These are phyloP conservation scores for Lissocephala sabroskyi DNA, from an alignment of 2,888 invertebrate genomes.

Conservation along the genomic window DNA sequence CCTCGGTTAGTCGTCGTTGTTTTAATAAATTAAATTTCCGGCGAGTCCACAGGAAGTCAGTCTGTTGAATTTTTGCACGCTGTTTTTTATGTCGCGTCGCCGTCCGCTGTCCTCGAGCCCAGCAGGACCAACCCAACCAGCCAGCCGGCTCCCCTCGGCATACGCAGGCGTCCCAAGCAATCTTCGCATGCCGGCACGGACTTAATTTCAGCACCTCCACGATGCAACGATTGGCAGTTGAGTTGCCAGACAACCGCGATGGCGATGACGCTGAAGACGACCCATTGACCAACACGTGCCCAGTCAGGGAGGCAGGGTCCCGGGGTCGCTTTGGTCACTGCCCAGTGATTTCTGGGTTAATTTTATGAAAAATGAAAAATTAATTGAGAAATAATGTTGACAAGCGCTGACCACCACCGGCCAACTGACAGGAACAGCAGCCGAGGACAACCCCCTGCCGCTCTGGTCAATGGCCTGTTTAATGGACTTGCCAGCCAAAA, in stretches of 20 bases:
- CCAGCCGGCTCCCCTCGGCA: slow-evolving; percentile 57
- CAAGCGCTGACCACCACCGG: slow-evolving; percentile 62
- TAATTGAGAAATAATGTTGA: slow-evolving; percentile 71
- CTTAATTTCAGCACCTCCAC: slow-evolving; percentile 57
- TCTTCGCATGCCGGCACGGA: slow-evolving; percentile 55
- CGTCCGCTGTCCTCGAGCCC: neutral
- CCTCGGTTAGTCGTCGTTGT: slow-evolving; percentile 57
- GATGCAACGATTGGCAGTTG: too few relatives aligned
- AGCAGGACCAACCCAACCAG: slow-evolving; percentile 35
- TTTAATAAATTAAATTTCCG: slow-evolving; percentile 72
- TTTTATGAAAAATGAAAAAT: slow-evolving; percentile 69
- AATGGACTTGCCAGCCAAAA: slow-evolving; percentile 35
- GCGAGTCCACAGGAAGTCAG: slow-evolving; percentile 71
- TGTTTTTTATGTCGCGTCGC: neutral
- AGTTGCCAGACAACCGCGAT: slow-evolving; percentile 22
- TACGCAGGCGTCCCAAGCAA: slow-evolving; percentile 11
- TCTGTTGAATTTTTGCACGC: slow-evolving; percentile 43
- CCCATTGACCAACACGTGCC: slow-evolving; percentile 22
- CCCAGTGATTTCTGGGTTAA: slow-evolving; percentile 60
- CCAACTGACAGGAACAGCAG: too few relatives aligned
- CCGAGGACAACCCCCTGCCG: slow-evolving; percentile 42
- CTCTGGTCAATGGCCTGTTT: slow-evolving; percentile 56
- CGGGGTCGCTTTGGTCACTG: slow-evolving; percentile 66
- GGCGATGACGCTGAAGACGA: too few relatives aligned
- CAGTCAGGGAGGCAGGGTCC: neutral